Percentiles rank a stretch among this genome's conserved stretches.
Evolutionary conservation across 2,113 vertebrate genomes (phyloP).

Genomic region (Hemichromis elongatus): DNA sequence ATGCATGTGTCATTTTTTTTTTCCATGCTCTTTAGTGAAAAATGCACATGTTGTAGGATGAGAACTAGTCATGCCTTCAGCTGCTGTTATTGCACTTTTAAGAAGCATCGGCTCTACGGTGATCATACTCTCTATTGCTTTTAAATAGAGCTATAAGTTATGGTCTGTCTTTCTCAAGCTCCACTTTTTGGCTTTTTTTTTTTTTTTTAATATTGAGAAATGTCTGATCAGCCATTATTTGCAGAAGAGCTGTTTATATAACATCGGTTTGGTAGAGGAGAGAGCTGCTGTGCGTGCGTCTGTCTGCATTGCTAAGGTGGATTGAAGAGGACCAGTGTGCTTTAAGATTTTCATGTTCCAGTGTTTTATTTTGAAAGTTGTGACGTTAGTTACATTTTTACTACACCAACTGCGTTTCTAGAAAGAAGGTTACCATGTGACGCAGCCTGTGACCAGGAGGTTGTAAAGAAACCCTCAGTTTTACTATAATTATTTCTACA

Average conservation of each 20-base stretch:
- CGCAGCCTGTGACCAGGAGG: background rate
- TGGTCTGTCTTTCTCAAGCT: background rate
- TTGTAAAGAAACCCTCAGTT: background rate
- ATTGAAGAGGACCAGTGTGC: background rate
- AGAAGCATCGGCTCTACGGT: background rate
- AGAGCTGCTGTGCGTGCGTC: background rate
- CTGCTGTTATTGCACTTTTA: background rate
- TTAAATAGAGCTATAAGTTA: background rate
- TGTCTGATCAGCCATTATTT: background rate
- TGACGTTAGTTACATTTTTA: background rate
- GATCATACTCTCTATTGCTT: background rate
- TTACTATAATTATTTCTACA: background rate
- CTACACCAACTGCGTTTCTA: background rate
- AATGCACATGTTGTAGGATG: background rate
- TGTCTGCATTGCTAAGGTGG: background rate
- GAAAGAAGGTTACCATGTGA: background rate
- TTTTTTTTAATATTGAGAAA: background rate
- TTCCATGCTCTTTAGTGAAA: background rate
- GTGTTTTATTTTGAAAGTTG: background rate
- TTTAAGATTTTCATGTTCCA: background rate
- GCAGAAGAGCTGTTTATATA: conserved; percentile 29
- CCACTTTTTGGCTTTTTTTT: background rate
- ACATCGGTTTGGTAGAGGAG: background rate
- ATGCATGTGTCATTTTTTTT: background rate
- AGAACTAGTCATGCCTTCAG: background rate